These are phyloP conservation scores for Oreotrochilus melanogaster DNA, from an alignment of 2,113 vertebrate genomes.

Conservation along the genomic window DNA sequence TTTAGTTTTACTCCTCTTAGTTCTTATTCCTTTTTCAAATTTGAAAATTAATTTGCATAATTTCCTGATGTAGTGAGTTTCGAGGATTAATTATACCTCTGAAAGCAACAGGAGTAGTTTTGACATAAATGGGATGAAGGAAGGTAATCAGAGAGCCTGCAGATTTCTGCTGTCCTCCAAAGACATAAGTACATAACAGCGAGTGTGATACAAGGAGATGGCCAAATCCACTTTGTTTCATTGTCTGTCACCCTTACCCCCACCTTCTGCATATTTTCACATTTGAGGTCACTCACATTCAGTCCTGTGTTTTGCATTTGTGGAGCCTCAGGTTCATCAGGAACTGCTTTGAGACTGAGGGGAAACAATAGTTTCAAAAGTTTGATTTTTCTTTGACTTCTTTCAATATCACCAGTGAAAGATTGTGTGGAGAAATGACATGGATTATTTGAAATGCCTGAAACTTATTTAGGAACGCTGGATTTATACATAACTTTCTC, in stretches of 20 bases:
- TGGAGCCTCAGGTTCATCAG: background rate
- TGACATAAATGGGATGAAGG: background rate
- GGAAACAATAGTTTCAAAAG: background rate
- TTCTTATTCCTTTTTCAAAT: conserved; percentile 20
- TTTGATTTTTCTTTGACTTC: background rate
- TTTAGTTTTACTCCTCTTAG: background rate
- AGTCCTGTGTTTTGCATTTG: background rate
- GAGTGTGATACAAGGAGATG: background rate
- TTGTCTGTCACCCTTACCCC: background rate
- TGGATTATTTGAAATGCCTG: background rate
- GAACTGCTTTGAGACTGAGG: background rate
- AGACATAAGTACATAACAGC: background rate
- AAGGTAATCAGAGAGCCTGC: background rate
- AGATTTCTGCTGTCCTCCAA: background rate
- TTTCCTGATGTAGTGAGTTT: conserved; percentile 8
- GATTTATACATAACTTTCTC: background rate
- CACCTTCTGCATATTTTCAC: background rate
- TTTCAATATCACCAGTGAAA: background rate
- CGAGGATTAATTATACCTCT: conserved; percentile 16
- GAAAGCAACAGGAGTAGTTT: background rate
- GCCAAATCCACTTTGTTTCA: background rate
- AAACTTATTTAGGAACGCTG: background rate
- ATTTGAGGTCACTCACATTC: background rate
- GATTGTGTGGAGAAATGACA: background rate
- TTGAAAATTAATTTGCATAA: conserved; percentile 38